These are phyloP conservation scores for Oedothorax gibbosus DNA, from an alignment of 1,140 invertebrate genomes.

Conservation along the genomic window DNA sequence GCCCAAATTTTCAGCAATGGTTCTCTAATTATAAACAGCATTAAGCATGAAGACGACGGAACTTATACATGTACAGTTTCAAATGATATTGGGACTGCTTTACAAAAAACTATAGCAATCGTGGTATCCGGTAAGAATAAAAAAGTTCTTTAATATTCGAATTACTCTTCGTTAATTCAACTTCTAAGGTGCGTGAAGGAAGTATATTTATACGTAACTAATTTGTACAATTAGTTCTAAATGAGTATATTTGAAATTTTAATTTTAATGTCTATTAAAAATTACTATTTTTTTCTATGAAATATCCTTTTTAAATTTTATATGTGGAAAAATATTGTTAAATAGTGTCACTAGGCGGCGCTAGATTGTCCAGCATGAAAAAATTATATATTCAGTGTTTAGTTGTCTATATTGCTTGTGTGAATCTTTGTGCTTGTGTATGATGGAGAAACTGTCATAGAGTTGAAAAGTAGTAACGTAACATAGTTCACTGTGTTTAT, in stretches of 20 bases:
- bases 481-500: too few species aligned
- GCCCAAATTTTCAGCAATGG: constrained; percentile 45
- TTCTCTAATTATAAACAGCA: constrained; percentile 32
- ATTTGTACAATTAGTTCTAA: background rate
- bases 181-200: too few species aligned
- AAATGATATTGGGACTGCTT: constrained; percentile 44
- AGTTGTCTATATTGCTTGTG: too few species aligned
- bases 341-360: constrained; percentile 29
- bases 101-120: constrained; percentile 21
- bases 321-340: background rate
- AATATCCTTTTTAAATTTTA: background rate
- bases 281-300: background rate
- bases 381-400: too few species aligned
- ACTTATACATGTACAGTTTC: constrained; percentile 41
- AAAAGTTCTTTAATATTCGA: background rate
- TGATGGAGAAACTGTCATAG: too few species aligned
- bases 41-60: constrained; percentile 32
- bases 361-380: background rate
- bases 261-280: too few species aligned
- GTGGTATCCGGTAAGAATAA: constrained; percentile 47
- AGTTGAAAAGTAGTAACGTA: too few species aligned
- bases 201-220: too few species aligned
- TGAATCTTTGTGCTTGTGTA: too few species aligned
- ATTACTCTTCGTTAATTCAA: too few species aligned
- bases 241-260: too few species aligned